Conservation (phyloP, 2,113 vertebrate genomes). For the Cryptotis parvus region DNA sequence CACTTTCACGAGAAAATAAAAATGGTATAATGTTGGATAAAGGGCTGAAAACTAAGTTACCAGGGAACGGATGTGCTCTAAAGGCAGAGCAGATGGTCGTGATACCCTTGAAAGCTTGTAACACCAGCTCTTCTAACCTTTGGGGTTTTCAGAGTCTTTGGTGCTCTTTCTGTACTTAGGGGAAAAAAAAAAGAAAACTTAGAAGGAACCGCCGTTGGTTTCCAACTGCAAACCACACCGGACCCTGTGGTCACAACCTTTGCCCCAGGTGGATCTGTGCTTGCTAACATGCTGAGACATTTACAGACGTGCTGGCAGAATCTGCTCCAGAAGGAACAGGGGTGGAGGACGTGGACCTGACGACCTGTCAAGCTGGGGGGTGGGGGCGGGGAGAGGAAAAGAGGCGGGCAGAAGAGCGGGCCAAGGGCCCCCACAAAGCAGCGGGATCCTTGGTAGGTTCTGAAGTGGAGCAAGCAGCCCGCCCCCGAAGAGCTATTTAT, state of each 20-base stretch:
- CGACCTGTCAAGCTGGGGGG: too few species aligned
- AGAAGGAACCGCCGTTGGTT: accelerated
- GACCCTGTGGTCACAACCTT: neutral
- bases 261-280: neutral
- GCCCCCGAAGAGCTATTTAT: conserved; percentile 24
- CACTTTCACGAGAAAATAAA: neutral
- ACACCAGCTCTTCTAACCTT: neutral
- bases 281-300: neutral
- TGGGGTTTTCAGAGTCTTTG: accelerated
- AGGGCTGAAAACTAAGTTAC: neutral
- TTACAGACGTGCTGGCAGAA: neutral
- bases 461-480: neutral
- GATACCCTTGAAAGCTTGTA: neutral
- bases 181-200: too few species aligned
- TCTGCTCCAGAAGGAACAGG: neutral
- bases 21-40: neutral
- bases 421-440: neutral
- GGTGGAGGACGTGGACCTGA: neutral
- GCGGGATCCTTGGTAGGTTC: neutral
- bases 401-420: too few species aligned
- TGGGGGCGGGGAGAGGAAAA: too few species aligned
- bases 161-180: neutral
- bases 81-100: neutral
- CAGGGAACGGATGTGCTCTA: neutral
- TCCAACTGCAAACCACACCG: neutral